Conservation (phyloP, 2,888 invertebrate genomes). For the Electrophaes corylata region DNA sequence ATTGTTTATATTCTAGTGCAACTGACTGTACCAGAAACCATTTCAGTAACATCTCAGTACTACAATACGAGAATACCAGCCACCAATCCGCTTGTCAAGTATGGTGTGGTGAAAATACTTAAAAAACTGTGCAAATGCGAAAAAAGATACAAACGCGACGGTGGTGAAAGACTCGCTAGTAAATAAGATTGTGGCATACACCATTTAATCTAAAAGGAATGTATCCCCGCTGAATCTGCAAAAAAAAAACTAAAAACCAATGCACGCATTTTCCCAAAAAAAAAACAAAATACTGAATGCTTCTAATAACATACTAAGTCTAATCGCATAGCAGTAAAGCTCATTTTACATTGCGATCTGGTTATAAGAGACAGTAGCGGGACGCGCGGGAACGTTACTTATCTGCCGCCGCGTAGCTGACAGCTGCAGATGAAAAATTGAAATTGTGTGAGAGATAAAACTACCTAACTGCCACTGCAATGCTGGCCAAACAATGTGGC, state of each 20-base stretch:
- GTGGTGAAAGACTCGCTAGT: too few species aligned
- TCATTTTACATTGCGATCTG: neutral
- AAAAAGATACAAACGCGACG: too few species aligned
- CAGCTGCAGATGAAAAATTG: slow-evolving; percentile 84
- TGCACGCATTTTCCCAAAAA: neutral
- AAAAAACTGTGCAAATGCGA: too few species aligned
- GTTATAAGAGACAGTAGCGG: slow-evolving; percentile 43
- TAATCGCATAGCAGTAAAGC: slow-evolving; percentile 19
- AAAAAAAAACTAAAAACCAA: neutral
- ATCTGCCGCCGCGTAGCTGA: slow-evolving; percentile 80
- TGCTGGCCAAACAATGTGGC: slow-evolving; percentile 72
- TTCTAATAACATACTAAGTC: neutral
- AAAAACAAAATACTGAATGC: neutral
- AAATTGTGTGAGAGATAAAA: slow-evolving; percentile 84
- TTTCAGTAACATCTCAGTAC: too few species aligned
- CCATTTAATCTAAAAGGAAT: neutral
- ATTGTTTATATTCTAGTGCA: too few species aligned
- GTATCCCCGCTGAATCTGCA: neutral
- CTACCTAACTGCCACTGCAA: slow-evolving; percentile 77
- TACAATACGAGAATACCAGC: too few species aligned
- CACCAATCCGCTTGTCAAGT: too few species aligned
- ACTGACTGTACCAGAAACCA: too few species aligned
- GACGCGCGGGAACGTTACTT: slow-evolving; percentile 79
- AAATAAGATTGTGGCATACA: too few species aligned
- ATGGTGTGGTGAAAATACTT: too few species aligned